phyloP scores from a whole-genome alignment of 1,140 invertebrate genomes.

The Melitaea cinxia region DNA sequence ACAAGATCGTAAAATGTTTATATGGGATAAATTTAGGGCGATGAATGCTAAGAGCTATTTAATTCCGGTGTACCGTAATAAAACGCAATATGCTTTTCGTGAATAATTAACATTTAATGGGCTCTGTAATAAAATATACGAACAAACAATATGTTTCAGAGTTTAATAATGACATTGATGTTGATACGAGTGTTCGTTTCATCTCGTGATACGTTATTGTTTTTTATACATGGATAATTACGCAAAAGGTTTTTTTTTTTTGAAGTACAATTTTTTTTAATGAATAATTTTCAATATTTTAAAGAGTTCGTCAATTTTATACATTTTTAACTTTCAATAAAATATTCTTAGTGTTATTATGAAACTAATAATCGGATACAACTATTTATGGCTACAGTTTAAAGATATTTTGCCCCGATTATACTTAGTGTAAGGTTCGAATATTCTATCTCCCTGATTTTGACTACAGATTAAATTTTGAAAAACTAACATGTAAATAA shows the following conservation, averaged over 20 bases:
- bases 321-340: too few relatives aligned
- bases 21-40: neutral
- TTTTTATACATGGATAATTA: neutral
- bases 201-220: neutral
- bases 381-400: too few relatives aligned
- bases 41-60: constrained; percentile 8
- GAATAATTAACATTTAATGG: constrained; percentile 29
- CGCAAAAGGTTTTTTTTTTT: neutral
- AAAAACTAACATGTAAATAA: too few relatives aligned
- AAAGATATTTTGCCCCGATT: too few relatives aligned
- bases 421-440: too few relatives aligned
- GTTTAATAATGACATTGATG: constrained; percentile 16
- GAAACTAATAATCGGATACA: too few relatives aligned
- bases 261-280: too few relatives aligned
- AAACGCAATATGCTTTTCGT: constrained; percentile 25
- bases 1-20: neutral
- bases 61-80: constrained; percentile 14
- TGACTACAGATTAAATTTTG: too few relatives aligned
- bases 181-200: neutral
- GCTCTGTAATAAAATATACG: constrained; percentile 18
- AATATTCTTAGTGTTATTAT: too few relatives aligned
- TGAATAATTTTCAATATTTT: too few relatives aligned
- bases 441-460: too few relatives aligned
- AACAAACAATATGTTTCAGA: constrained; percentile 7
- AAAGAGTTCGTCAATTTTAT: too few relatives aligned